These are phyloP conservation scores for Piprites chloris DNA, from an alignment of 2,113 vertebrate genomes.

Conservation along the genomic window DNA sequence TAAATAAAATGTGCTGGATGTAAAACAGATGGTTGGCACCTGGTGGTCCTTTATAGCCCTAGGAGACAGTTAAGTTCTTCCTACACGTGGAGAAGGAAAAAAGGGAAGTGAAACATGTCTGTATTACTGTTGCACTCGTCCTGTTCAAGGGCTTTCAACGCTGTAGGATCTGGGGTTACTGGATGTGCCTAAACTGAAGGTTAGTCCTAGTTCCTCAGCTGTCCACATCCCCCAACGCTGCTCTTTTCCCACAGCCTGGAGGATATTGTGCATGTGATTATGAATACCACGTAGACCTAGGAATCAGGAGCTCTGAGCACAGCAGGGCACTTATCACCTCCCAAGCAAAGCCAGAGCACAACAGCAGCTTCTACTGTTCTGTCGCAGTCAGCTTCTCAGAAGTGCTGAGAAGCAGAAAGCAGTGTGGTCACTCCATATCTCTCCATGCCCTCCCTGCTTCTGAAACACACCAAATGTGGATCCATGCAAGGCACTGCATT, in stretches of 20 bases:
- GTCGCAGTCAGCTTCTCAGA: not conserved
- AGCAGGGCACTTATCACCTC: not conserved
- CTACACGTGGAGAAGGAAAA: not conserved
- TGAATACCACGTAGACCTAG: rapidly evolving
- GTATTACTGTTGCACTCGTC: not conserved
- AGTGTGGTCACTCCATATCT: not conserved
- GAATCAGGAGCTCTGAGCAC: not conserved
- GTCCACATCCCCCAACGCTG: rapidly evolving
- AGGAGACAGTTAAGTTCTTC: not conserved
- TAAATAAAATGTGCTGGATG: not conserved
- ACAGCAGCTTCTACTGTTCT: not conserved
- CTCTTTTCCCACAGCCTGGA: not conserved
- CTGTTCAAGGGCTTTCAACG: not conserved
- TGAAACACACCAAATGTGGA: not conserved
- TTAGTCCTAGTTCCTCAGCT: not conserved
- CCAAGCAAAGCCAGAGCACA: not conserved
- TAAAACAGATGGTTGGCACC: constrained; percentile 13
- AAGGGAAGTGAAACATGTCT: not conserved
- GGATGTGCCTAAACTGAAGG: not conserved
- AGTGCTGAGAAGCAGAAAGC: not conserved
- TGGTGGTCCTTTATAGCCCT: not conserved
- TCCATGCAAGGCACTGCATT: not conserved
- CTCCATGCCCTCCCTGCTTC: not conserved
- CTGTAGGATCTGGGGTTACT: not conserved
- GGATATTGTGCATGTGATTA: not conserved